These are phyloP conservation scores for Ochlodes sylvanus DNA, from an alignment of 2,888 invertebrate species.

Conservation along the genomic window DNA sequence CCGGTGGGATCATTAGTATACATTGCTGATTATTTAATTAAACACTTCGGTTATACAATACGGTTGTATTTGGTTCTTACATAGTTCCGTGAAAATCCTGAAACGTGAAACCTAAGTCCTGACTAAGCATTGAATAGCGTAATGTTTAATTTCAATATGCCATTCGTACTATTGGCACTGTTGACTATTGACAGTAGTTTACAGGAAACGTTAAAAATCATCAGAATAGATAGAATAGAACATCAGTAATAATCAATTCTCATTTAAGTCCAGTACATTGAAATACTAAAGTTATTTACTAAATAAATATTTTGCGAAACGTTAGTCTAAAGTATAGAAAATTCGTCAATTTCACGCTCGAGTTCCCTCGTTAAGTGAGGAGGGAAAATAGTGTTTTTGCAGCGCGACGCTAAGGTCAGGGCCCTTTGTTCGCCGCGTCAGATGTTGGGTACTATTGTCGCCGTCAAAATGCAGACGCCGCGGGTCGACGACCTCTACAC, in stretches of 20 bases:
- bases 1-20: too few relatives aligned
- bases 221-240: too few relatives aligned
- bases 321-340: slow-evolving; percentile 39
- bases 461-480: slow-evolving; percentile 14
- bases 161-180: too few relatives aligned
- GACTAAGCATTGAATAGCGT: too few relatives aligned
- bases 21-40: too few relatives aligned
- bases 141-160: too few relatives aligned
- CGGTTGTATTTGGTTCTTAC: too few relatives aligned
- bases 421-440: slow-evolving; percentile 43
- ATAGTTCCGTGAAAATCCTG: too few relatives aligned
- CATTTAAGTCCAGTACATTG: background rate
- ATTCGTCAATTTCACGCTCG: slow-evolving; percentile 58
- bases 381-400: slow-evolving; percentile 40
- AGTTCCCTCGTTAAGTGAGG: slow-evolving; percentile 39
- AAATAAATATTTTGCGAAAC: slow-evolving; percentile 12
- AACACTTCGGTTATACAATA: too few relatives aligned
- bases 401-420: slow-evolving; percentile 52
- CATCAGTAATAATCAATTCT: background rate
- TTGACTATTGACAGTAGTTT: too few relatives aligned
- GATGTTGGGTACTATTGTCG: slow-evolving; percentile 39
- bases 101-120: too few relatives aligned
- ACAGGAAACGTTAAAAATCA: too few relatives aligned
- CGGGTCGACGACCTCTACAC: slow-evolving; percentile 17
- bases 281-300: slow-evolving; percentile 13